These are phyloP conservation scores for Mesoclemmys tuberculata DNA, from an alignment of 2,113 vertebrate genomes.

Conservation along the genomic window DNA sequence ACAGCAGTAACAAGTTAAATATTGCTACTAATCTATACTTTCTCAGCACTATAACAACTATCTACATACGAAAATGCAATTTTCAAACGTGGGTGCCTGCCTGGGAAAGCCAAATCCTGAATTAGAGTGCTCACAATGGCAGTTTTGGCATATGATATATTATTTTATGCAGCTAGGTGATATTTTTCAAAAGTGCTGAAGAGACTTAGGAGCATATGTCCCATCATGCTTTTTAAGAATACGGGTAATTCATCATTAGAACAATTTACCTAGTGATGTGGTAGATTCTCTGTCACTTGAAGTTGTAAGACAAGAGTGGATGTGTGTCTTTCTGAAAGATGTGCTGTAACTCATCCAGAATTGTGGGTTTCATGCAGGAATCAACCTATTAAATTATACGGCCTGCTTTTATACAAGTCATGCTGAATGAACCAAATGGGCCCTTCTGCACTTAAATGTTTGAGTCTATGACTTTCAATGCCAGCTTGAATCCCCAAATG, in stretches of 20 bases:
- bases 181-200: not conserved
- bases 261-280: not conserved
- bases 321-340: not conserved
- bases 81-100: not conserved
- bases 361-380: not conserved
- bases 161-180: not conserved
- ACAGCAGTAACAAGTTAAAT: conserved; percentile 10
- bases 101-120: not conserved
- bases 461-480: not conserved
- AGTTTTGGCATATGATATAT: not conserved
- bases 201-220: not conserved
- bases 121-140: not conserved
- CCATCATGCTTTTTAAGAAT: not conserved
- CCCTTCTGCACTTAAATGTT: not conserved
- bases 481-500: not conserved
- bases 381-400: not conserved
- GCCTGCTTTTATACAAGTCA: not conserved
- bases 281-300: not conserved
- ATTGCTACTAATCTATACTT: not conserved
- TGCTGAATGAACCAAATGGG: not conserved
- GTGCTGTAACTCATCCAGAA: not conserved
- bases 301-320: not conserved
- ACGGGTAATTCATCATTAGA: not conserved
- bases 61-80: not conserved
- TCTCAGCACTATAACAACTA: not conserved